Conservation (phyloP, 2,888 invertebrate species). For the Yponomeuta plumbellus region DNA sequence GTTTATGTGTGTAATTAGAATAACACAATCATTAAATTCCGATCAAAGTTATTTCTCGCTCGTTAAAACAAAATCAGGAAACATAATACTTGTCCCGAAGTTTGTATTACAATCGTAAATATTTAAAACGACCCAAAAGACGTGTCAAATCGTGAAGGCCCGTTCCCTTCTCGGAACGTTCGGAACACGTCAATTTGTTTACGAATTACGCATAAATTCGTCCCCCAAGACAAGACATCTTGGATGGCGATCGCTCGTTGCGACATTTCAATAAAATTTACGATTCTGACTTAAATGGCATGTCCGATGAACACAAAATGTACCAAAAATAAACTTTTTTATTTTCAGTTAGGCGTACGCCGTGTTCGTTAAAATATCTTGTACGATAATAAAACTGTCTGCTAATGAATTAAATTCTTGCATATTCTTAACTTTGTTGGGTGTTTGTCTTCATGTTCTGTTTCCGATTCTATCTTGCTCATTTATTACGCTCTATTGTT, state of each 20-base stretch:
- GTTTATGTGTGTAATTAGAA: conserved; percentile 18
- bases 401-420: conserved; percentile 32
- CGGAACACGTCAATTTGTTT: conserved; percentile 73
- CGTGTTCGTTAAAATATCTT: conserved; percentile 73
- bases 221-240: conserved; percentile 72
- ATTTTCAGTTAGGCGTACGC: conserved; percentile 63
- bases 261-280: conserved; percentile 77
- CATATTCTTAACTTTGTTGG: conserved; percentile 2
- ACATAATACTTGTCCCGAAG: conserved; percentile 12
- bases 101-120: conserved; percentile 29
- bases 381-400: conserved; percentile 65
- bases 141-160: conserved; percentile 63
- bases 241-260: conserved; percentile 69
- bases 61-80: conserved; percentile 12
- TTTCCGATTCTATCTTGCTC: too few relatives aligned
- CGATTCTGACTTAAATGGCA: conserved; percentile 74
- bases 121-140: conserved; percentile 48
- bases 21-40: conserved; percentile 20
- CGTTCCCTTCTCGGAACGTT: conserved; percentile 59
- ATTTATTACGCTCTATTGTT: too few relatives aligned
- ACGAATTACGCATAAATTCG: conserved; percentile 76
- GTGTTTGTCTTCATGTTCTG: too few relatives aligned
- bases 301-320: conserved; percentile 68
- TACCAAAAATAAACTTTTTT: conserved; percentile 43
- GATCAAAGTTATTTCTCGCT: conserved; percentile 7